Conservation (phyloP, 1,140 invertebrate species). For the Leptinotarsa texana region DNA sequence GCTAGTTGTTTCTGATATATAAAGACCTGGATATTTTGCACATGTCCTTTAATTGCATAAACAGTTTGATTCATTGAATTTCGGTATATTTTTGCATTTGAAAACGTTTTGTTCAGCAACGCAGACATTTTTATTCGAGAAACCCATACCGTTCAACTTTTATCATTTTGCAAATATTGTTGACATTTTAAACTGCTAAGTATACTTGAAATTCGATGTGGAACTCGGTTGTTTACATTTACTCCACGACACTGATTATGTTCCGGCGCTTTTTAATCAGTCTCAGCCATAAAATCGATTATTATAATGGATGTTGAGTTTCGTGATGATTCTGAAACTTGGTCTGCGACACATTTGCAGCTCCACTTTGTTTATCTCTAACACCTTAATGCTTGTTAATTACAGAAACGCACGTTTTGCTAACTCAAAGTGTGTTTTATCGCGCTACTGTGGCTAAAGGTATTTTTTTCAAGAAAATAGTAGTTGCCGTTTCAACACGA, state of each 20-base stretch:
- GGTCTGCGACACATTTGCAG: conserved; percentile 6
- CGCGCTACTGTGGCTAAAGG: background rate
- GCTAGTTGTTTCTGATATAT: too few relatives aligned
- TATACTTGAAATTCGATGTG: too few relatives aligned
- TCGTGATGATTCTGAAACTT: conserved; percentile 12
- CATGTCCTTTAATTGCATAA: too few relatives aligned
- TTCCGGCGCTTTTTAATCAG: background rate
- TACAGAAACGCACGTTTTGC: background rate
- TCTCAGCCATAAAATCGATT: background rate
- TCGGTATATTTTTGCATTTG: too few relatives aligned
- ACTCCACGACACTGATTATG: background rate
- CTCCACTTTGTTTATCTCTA: background rate
- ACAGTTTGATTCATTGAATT: too few relatives aligned
- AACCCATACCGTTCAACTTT: too few relatives aligned
- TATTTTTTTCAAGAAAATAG: background rate
- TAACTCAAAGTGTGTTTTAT: conserved; percentile 10
- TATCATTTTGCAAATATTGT: too few relatives aligned
- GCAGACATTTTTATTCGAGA: too few relatives aligned
- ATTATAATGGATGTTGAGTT: background rate
- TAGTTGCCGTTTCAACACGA: background rate
- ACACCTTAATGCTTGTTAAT: background rate
- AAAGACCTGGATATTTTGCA: too few relatives aligned
- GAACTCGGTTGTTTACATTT: background rate
- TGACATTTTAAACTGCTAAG: too few relatives aligned
- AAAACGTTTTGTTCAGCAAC: too few relatives aligned